Base-by-base conservation (phyloP, 2,113 vertebrate genomes). In the Colistium nudipinnis region DNA sequence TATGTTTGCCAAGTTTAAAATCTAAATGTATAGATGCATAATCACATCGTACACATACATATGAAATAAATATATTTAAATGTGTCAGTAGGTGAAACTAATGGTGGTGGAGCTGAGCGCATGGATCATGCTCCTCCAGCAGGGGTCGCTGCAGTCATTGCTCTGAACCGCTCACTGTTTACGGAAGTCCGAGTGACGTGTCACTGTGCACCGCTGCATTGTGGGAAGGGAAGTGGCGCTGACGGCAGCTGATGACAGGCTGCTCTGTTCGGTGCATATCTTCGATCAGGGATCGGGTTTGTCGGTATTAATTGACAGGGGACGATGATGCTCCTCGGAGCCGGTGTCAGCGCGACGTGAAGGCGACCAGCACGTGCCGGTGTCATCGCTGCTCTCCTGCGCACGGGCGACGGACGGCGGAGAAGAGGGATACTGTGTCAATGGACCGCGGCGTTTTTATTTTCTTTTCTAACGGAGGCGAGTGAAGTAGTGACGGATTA, bases 181-280 rank as follows among this genome's bases (percentile, higher is more conserved):
- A 94, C 95, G 94, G 94, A 95, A 95, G 92, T 93, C 75, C 62
- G 10, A 81, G 78, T 94, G 94, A 95, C 94, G 94, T 95, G 92
- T 92, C 91, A 93, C 71, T 87, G 83, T 83, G 70, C 80, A 76
- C 82, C 72, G 62, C 67, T 77, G 92, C 88, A 92, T 94, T 93
- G 87, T 94, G 93, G 93, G 92, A 90, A 91, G 44, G 71, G 71
- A 84, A 89, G 85, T 59, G 81, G 72, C 62, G 85, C 90, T 78
- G 87, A 81, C 88, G 83, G 81, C 83, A 67, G 85, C 61, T 39
- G 80, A 74, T 85, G 85, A 68, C 68, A 61, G 61, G 41, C 70
- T 43, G 61, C 70, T 85, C 72, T 79, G 81, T 86, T 84, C 55
- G 68, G 31, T 53, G 11, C 67, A 76, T 76, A 83, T 55, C 60